Evolutionary conservation across 2,888 invertebrate genomes (phyloP).

Genomic region (Cheilosia impressa): DNA sequence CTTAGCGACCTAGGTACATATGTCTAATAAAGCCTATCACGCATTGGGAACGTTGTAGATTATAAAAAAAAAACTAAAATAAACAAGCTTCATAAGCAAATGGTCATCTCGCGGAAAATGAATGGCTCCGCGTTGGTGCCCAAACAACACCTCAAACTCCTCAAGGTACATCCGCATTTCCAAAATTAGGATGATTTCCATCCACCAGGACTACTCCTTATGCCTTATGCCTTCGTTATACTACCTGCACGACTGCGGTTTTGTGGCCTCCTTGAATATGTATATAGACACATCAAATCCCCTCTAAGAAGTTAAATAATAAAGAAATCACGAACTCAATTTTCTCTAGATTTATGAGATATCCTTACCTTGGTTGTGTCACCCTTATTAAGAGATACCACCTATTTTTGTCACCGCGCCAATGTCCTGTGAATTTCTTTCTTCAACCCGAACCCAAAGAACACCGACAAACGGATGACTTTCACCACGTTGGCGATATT

Average conservation of each 20-base stretch:
- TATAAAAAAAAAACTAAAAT: neutral
- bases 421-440: slow-evolving; percentile 1
- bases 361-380: neutral
- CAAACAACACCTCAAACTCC: neutral
- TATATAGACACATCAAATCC: slow-evolving; percentile 49
- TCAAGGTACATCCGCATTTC: too few species aligned
- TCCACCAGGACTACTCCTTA: neutral
- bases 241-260: slow-evolving; percentile 40
- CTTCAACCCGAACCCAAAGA: neutral
- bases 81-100: slow-evolving; percentile 13
- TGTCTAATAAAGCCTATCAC: too few species aligned
- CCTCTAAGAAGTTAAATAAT: slow-evolving; percentile 73
- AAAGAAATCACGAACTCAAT: slow-evolving; percentile 75
- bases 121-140: neutral
- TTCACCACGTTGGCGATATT: slow-evolving; percentile 44
- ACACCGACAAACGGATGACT: slow-evolving; percentile 15
- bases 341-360: slow-evolving; percentile 50
- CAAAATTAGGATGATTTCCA: slow-evolving; percentile 2
- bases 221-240: slow-evolving; percentile 22
- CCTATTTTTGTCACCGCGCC: slow-evolving; percentile 30
- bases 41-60: too few species aligned
- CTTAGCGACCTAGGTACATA: too few species aligned
- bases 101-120: neutral
- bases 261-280: slow-evolving; percentile 53
- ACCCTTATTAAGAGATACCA: slow-evolving; percentile 44